Conservation (phyloP, 2,113 vertebrate species). For the Pantherophis guttatus region DNA sequence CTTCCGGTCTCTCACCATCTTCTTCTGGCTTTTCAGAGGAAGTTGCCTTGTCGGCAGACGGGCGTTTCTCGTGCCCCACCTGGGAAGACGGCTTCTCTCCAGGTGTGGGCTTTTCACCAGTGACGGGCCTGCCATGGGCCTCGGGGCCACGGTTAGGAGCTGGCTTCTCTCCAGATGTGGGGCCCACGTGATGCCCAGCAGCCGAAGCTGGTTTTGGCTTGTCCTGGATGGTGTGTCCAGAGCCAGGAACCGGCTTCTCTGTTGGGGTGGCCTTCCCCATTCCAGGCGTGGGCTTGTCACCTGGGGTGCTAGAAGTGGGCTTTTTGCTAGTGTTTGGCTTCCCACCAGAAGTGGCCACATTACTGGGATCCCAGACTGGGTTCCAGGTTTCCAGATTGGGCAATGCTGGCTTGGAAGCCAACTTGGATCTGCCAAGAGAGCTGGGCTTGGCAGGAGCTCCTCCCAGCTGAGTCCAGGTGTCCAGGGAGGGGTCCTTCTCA, state of each 20-base stretch:
- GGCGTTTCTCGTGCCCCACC: accelerated
- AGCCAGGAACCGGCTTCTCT: too few species aligned
- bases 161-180: neutral
- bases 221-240: neutral
- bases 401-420: neutral
- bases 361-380: neutral
- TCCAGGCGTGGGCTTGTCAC: neutral
- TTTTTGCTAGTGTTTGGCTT: neutral
- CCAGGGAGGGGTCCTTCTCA: neutral
- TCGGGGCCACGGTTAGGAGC: neutral
- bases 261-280: neutral
- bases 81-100: neutral
- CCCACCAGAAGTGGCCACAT: neutral
- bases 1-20: neutral
- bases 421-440: too few species aligned
- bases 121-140: neutral
- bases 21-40: neutral
- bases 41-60: neutral
- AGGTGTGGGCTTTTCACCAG: neutral
- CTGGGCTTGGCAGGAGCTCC: neutral
- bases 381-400: neutral
- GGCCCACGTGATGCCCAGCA: neutral
- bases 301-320: neutral
- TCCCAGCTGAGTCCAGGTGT: neutral
- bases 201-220: neutral